Evolutionary conservation across 1,140 invertebrate genomes (phyloP), one percentile per base, ranked within the genome.

Genomic region (Bombus sylvicola): DNA sequence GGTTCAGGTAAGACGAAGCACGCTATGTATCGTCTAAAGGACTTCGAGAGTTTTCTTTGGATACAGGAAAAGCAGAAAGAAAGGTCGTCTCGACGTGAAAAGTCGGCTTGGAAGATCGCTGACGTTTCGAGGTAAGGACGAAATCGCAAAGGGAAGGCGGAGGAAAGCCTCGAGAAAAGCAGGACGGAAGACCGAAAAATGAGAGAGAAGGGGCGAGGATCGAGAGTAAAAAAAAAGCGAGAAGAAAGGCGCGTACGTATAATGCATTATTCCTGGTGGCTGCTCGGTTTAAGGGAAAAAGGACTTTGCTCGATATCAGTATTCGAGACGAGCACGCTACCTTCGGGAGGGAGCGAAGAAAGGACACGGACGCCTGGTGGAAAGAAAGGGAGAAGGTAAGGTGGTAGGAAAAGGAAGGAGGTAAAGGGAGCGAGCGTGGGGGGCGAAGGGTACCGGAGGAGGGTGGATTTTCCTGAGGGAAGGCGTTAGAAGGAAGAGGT

Each of bases 251-350:
- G 84, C 86, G 81, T 88, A 88, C 89, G 84, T 88, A 94, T 94
- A 94, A 95, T 94, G 94, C 93, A 94, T 94, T 94, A 94, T 94
- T 94, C 93, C 89, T 87, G 91, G 90, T 92, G 85, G 90, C 81
- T 91, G 90, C 76, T 87, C 90, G 88, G 91, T 92, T 94, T 92
- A 92, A 93, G 93, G 92, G 89, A 93, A 90, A 91, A 90, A 94
- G 92, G 92, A 94, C 93, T 92, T 93, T 91, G 91, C 91, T 92
- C 91, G 92, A 93, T 94, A 95, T 94, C 94, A 95, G 94, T 94
- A 94, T 94, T 95, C 94, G 92, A 93, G 92, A 87, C 90, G 89
- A 88, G 88, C 88, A 89, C 82, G 89, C 83, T 88, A 84, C 83
- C 87, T 90, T 83, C 80, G 84, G 59, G 78, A 82, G 82, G 89